Percentiles rank a stretch among this genome's conserved stretches.
Conservation (phyloP, 53 echinoderm and acorn worm species). For the Echinarachnius parma region DNA sequence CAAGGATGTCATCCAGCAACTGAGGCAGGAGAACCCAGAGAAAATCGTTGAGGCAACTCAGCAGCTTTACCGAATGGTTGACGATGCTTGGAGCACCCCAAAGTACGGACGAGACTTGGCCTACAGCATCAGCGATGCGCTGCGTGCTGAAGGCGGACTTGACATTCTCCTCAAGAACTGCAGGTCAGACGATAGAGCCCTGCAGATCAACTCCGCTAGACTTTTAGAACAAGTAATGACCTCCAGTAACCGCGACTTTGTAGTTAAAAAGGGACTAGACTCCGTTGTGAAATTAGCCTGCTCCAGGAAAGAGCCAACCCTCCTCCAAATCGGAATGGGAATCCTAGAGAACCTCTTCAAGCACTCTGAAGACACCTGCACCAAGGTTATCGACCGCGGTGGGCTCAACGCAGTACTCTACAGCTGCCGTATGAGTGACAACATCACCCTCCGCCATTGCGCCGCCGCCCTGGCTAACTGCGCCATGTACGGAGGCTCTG, state of each 20-base stretch:
- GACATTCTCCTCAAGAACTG: constrained; percentile 82
- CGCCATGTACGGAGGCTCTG: constrained; percentile 98
- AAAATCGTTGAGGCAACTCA: constrained; percentile 82
- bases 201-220: constrained; percentile 79
- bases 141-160: constrained; percentile 83
- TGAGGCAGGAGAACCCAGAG: constrained; percentile 61
- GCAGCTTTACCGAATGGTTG: constrained; percentile 88
- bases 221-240: constrained; percentile 95
- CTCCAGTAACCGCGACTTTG: constrained; percentile 87
- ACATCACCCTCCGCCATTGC: constrained; percentile 93
- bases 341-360: constrained; percentile 97
- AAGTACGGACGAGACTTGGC: constrained; percentile 97
- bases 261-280: constrained; percentile 77
- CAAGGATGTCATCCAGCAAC: constrained; percentile 74
- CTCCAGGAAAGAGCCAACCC: constrained; percentile 76
- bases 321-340: constrained; percentile 97
- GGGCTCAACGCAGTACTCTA: constrained; percentile 92
- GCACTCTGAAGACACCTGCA: constrained; percentile 92
- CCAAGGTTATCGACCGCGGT: constrained; percentile 94
- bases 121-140: constrained; percentile 77
- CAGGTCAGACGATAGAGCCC: constrained; percentile 78
- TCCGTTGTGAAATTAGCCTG: constrained; percentile 89
- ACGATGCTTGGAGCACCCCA: constrained; percentile 94
- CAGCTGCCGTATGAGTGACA: constrained; percentile 91
- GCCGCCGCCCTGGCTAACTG: constrained; percentile 94